A percentile compares a stretch with the other conserved stretches of the same genome.
These are phyloP conservation scores for Chesias legatella DNA, from an alignment of 2,888 invertebrate species.

Conservation along the genomic window DNA sequence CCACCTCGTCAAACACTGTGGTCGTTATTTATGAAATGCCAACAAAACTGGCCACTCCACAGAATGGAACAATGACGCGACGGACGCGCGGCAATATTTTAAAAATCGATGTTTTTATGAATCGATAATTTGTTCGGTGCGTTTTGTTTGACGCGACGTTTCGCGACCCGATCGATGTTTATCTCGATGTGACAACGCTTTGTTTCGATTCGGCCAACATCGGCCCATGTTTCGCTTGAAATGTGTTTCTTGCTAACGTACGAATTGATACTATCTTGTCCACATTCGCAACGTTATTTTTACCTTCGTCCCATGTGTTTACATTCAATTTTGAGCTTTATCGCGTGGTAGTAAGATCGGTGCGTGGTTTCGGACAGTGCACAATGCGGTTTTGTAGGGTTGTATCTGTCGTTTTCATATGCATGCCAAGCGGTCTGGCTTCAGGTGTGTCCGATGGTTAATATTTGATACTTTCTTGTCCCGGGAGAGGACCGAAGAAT, in stretches of 20 bases:
- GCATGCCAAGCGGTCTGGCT: conserved; percentile 67
- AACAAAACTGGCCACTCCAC: conserved; percentile 56
- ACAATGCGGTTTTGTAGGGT: conserved; percentile 31
- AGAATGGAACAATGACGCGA: conserved; percentile 65
- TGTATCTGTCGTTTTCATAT: conserved; percentile 64
- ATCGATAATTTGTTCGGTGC: conserved; percentile 78
- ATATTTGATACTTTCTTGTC: conserved; percentile 79
- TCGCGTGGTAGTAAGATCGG: conserved; percentile 27
- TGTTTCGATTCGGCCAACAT: conserved; percentile 75
- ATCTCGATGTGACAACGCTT: conserved; percentile 77
- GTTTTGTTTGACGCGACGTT: conserved; percentile 76
- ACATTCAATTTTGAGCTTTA: conserved; percentile 41
- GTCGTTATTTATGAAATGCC: conserved; percentile 19
- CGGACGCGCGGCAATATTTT: conserved; percentile 70
- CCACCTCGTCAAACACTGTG: conserved; percentile 12
- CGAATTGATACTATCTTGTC: conserved; percentile 68
- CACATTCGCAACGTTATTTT: conserved; percentile 53
- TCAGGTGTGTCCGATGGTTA: conserved; percentile 75
- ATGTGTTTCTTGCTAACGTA: conserved; percentile 79
- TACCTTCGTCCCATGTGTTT: conserved; percentile 28
- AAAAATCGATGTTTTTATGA: conserved; percentile 79
- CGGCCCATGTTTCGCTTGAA: conserved; percentile 74
- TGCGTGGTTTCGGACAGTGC: conserved; percentile 23
- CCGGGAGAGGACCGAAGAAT: conserved; percentile 48
- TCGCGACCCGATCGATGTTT: conserved; percentile 73